phyloP scores from a whole-genome alignment of 2,888 invertebrate genomes.

The Germaria angustata region DNA sequence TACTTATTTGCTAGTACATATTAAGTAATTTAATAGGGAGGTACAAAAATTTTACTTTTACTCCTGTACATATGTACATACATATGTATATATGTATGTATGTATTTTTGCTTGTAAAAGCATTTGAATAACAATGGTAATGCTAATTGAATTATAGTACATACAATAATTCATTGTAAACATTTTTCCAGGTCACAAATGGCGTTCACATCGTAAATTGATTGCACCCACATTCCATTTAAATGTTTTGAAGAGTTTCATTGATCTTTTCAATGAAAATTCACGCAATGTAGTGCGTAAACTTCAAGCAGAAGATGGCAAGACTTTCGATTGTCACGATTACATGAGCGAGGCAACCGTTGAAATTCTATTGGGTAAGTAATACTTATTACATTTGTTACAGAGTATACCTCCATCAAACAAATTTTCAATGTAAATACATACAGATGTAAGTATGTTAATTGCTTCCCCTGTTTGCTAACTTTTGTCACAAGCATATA shows the following conservation, averaged over 20 bases:
- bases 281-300: constrained; percentile 87
- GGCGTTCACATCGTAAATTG: constrained; percentile 91
- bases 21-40: constrained; percentile 1
- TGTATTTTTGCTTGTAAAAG: neutral
- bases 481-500: neutral
- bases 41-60: neutral
- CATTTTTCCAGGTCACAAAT: constrained; percentile 85
- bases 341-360: constrained; percentile 93
- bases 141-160: constrained; percentile 22
- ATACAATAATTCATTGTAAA: constrained; percentile 35
- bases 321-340: constrained; percentile 89
- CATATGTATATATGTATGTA: too few relatives aligned
- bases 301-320: constrained; percentile 84
- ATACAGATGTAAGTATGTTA: constrained; percentile 28
- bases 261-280: constrained; percentile 91
- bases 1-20: neutral
- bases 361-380: constrained; percentile 88
- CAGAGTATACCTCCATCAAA: neutral
- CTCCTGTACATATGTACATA: neutral
- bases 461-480: constrained; percentile 45
- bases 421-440: constrained; percentile 2
- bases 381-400: constrained; percentile 2
- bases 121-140: constrained; percentile 30
- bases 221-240: constrained; percentile 94
- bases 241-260: constrained; percentile 92